Percentiles rank a stretch among this genome's conserved stretches.
These are phyloP conservation scores for Acleris sparsana DNA, from an alignment of 2,888 invertebrate genomes.

Conservation along the genomic window DNA sequence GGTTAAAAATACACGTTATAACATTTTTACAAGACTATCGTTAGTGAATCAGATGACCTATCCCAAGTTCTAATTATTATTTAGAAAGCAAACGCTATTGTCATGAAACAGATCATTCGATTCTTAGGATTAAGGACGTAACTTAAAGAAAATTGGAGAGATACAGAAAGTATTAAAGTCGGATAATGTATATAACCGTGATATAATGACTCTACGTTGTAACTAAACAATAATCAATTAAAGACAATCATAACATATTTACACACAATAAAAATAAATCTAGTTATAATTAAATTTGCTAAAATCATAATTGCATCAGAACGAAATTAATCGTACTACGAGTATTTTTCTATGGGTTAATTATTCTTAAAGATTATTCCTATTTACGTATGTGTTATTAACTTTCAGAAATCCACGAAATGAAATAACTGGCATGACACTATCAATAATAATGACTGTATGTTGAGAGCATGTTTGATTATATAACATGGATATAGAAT, in stretches of 20 bases:
- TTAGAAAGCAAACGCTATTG: slow-evolving; percentile 45
- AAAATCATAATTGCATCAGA: slow-evolving; percentile 70
- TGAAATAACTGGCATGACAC: slow-evolving; percentile 45
- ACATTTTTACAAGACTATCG: slow-evolving; percentile 83
- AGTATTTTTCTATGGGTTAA: slow-evolving; percentile 76
- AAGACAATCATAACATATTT: slow-evolving; percentile 77
- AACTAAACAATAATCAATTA: slow-evolving; percentile 51
- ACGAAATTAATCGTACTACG: slow-evolving; percentile 72
- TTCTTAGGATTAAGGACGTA: slow-evolving; percentile 32
- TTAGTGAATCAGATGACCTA: slow-evolving; percentile 59
- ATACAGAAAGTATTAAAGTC: slow-evolving; percentile 43
- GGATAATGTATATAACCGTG: slow-evolving; percentile 32
- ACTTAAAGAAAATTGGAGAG: slow-evolving; percentile 29
- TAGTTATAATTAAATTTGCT: slow-evolving; percentile 70
- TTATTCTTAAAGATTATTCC: slow-evolving; percentile 71
- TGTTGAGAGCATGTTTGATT: slow-evolving; percentile 4
- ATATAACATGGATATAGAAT: not conserved
- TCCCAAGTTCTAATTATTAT: slow-evolving; percentile 49
- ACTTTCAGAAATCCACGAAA: slow-evolving; percentile 72
- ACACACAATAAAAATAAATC: slow-evolving; percentile 59
- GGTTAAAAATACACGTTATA: slow-evolving; percentile 83
- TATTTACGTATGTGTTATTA: slow-evolving; percentile 80
- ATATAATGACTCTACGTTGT: slow-evolving; percentile 21
- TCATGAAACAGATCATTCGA: slow-evolving; percentile 38
- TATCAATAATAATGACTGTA: slow-evolving; percentile 14